phyloP scores from a whole-genome alignment of 2,797 vertebrate species.

The Craterocephalus amniculus region DNA sequence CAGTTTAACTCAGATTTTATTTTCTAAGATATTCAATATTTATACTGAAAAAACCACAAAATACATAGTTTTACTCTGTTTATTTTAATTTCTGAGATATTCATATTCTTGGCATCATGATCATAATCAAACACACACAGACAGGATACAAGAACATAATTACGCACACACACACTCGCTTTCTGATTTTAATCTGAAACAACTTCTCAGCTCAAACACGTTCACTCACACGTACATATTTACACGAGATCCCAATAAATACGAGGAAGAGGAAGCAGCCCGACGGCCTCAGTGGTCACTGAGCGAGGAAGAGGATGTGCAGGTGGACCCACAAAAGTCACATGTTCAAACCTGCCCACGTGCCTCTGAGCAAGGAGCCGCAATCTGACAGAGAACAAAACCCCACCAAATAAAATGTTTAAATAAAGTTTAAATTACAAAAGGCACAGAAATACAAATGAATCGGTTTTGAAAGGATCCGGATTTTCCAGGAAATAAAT shows the following conservation, averaged over 20 bases:
- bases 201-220: conserved; percentile 3
- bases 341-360: conserved; percentile 14
- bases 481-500: neutral
- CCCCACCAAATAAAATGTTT: neutral
- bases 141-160: neutral
- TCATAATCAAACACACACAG: neutral
- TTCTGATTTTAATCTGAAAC: neutral
- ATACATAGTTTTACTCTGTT: neutral
- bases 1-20: no score
- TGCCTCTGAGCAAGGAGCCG: neutral
- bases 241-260: conserved; percentile 52
- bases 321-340: conserved; percentile 8
- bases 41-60: no score
- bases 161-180: conserved; percentile 5
- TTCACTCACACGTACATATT: conserved; percentile 34
- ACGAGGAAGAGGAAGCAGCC: conserved; percentile 12
- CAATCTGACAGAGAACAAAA: conserved; percentile 1
- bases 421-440: neutral
- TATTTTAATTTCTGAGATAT: neutral
- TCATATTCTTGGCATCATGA: conserved; percentile 8
- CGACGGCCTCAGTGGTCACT: conserved; percentile 18
- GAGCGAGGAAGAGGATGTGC: conserved; percentile 12
- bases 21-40: no score
- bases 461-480: neutral
- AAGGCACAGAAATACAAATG: conserved; percentile 31